Conservation (phyloP, 2,888 invertebrate genomes). For the Orthosia gracilis region DNA sequence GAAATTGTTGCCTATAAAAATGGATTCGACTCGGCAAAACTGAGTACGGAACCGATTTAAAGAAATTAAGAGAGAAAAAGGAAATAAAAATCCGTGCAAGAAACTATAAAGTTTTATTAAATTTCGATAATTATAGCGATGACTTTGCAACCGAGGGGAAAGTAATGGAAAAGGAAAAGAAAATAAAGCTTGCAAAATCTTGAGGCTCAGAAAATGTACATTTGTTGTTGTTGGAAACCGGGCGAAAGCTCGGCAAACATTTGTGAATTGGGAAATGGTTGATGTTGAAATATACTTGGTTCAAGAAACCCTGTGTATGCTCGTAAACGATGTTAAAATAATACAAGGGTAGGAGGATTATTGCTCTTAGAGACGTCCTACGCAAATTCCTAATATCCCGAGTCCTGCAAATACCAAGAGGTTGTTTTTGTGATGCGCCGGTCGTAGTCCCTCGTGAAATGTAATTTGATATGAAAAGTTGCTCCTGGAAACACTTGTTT, state of each 20-base stretch:
- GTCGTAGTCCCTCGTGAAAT: conserved; percentile 11
- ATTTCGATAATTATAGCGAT: neutral
- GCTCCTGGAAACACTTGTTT: conserved; percentile 5
- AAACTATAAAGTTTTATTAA: neutral
- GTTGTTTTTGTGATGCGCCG: conserved; percentile 11
- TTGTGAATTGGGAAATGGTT: conserved; percentile 17
- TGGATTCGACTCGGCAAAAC: neutral
- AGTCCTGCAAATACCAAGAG: conserved; percentile 11
- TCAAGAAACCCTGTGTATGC: conserved; percentile 14
- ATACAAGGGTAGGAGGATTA: conserved; percentile 7
- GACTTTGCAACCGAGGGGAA: neutral
- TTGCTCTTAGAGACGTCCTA: conserved; percentile 4
- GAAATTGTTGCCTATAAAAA: conserved; percentile 13
- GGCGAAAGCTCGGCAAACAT: conserved; percentile 6
- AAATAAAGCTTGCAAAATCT: neutral
- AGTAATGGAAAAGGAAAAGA: neutral
- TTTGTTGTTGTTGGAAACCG: conserved; percentile 6
- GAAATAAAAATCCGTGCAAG: neutral
- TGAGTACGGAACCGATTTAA: neutral
- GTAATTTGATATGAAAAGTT: conserved; percentile 27
- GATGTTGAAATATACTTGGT: conserved; percentile 16
- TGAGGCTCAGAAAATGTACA: neutral
- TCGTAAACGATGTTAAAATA: conserved; percentile 22
- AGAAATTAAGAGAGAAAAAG: neutral
- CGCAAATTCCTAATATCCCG: conserved; percentile 16